Base-by-base conservation (phyloP, 1,140 invertebrate genomes). In the Zaprionus ghesquierei region DNA sequence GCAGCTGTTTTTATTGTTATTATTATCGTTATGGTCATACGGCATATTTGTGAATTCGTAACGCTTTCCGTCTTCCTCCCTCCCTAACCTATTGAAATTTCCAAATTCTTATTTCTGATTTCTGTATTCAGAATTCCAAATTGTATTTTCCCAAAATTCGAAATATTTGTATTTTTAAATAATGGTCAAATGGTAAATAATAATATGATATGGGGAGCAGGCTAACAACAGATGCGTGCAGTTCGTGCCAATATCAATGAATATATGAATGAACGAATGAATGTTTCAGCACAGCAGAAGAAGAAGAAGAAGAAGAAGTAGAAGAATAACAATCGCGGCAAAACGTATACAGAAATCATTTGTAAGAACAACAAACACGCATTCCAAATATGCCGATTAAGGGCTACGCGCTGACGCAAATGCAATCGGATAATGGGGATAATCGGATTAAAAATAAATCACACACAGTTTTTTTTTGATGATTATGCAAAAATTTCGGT, bases 181-280 rank as follows among this genome's bases (percentile, higher is more conserved):
- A 54, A 44, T 54, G 44, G 15, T 69, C 51, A 63, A 55, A 46
- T 41, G 38, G 54, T 50, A 55, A 51, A 22, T 25, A 62, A 68
- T 73, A 68, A 68, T 73, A 61, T 69, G 56, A 73, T 61, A 73
- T 68, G 54, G 33, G 33, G 33, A 15, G 10, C n/a, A 31, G 25
- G 25, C 41, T 20, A 77, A 63, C 63, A 77, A 78, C 75, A 78
- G 75, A 78, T 78, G 75, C 75, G 75, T 78, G 75, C 75, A 78
- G 75, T 78, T 78, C 75, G 75, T 78, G 75, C 75, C 71, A 75
- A 78, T 71, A 44, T 18, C 10, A 33, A 41, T 41, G 35, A 41
- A 41, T n/a, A n/a, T 44, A 46, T 46, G 41, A 46, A 46, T 46
- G 41, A 46, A 46, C 41, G 62, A 78, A 78, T 75, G 72, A 78